Base-by-base conservation (phyloP, 1,140 invertebrate genomes). In the Brachionus rubens region DNA sequence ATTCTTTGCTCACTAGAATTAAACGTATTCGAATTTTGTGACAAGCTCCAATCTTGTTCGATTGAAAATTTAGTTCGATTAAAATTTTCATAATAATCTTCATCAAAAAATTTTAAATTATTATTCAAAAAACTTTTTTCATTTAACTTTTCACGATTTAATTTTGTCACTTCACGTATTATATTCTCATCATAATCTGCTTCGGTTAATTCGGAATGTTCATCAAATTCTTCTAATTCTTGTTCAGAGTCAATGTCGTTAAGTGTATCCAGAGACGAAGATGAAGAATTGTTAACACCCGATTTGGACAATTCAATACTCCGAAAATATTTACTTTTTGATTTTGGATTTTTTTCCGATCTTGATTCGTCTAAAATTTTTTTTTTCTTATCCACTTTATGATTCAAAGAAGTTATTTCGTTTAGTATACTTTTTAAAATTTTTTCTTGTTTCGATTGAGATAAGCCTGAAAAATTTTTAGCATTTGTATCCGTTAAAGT, bases 11-110 rank as follows among this genome's bases (percentile, higher is more conserved):
- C 68, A 54, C 41, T 72, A 12, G 26, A 9, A 36, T 59, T 43
- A 65, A 65, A 65, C 7, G 59, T 65, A 14, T 41, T 65, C 24
- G 59, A 65, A 65, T 65, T 65, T 43, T 65, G 59, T 16, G 59
- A 65, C 28, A 43, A 41, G 16, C 59, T 65, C 59, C 59, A 65
- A 19, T 65, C 59, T 65, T 65, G 59, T 21, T 65, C 59, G 9
- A 65, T 19, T 24, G 24, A 24, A 1, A 43, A 43, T 28, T 36
- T 41, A 12, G 41, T 36, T 19, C 33, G n/a, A 65, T 65, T 43
- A 0, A 36, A 19, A 9, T n/a, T 59, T n/a, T 59, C 54, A 33
- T 59, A 33, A 59, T 33, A 19, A 36, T 59, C 30, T 16, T 16
- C 16, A 16, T 59, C 54, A 59, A 59, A 59, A 10, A 33, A 59